Conservation (phyloP, 2,113 vertebrate species). For the Ctenomys sociabilis region DNA sequence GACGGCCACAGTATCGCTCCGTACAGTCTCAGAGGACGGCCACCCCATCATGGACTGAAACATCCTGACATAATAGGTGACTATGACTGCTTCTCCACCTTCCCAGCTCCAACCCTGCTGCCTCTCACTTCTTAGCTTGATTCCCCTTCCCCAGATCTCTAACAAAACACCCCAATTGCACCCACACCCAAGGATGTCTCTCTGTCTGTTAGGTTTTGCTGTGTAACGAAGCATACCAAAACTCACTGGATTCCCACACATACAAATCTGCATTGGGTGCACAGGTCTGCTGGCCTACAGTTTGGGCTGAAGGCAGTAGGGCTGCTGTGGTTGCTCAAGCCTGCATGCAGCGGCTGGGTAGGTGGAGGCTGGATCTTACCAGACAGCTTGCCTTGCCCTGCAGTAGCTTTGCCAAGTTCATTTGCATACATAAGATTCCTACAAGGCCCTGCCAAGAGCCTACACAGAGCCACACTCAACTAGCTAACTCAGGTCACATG, state of each 20-base stretch:
- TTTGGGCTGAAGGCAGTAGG: not conserved
- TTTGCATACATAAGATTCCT: not conserved
- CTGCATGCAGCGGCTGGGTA: not conserved
- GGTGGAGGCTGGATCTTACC: not conserved
- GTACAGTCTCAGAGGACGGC: fast-evolving
- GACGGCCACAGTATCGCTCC: fast-evolving
- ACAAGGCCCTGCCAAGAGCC: not conserved
- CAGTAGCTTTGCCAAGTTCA: not conserved
- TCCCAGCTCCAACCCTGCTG: not conserved
- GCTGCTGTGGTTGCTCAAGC: not conserved
- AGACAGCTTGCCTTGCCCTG: not conserved
- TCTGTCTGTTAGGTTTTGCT: not conserved
- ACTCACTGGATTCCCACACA: not conserved
- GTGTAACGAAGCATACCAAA: not conserved
- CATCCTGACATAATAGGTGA: fast-evolving
- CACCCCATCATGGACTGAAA: not conserved
- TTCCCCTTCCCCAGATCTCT: not conserved
- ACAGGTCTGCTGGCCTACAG: not conserved
- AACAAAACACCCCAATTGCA: not conserved
- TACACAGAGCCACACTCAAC: not conserved
- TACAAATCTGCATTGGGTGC: not conserved
- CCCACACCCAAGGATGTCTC: not conserved
- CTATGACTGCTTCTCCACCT: no score
- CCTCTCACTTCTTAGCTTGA: not conserved
- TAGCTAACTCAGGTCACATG: not conserved